Conservation (phyloP, 2,888 invertebrate genomes). For the Mythimna albipuncta region DNA sequence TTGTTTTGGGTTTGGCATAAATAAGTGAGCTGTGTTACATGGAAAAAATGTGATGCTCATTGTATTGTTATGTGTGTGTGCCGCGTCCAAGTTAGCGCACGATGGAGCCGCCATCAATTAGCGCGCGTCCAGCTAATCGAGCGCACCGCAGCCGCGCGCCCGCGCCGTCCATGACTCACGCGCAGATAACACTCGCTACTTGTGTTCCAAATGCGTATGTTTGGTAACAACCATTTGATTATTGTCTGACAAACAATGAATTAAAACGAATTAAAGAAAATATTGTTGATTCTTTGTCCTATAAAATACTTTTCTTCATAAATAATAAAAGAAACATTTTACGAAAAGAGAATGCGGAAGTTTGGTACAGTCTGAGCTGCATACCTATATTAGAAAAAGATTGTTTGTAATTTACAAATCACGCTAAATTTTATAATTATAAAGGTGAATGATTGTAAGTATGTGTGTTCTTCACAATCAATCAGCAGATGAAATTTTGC, state of each 20-base stretch:
- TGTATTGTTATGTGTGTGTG: constrained; percentile 16
- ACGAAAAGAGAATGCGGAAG: neutral
- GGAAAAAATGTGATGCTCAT: constrained; percentile 4
- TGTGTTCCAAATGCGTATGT: constrained; percentile 19
- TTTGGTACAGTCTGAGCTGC: neutral
- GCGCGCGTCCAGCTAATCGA: constrained; percentile 26
- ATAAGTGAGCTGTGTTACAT: constrained; percentile 7
- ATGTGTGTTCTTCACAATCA: no score
- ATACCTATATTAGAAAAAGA: no score
- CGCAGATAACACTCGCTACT: constrained; percentile 31
- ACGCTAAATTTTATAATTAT: no score
- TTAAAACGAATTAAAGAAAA: constrained; percentile 6
- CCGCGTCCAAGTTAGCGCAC: constrained; percentile 21
- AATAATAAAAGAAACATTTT: neutral
- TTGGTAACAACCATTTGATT: constrained; percentile 23
- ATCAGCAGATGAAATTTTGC: no score
- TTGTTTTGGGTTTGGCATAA: constrained; percentile 3
- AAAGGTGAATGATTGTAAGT: no score
- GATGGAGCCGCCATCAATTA: constrained; percentile 45
- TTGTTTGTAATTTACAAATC: no score
- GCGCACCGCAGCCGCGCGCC: constrained; percentile 2
- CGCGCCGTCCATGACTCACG: constrained; percentile 46
- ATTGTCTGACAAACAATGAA: neutral
- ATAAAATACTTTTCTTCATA: neutral
- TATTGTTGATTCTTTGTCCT: neutral